Evolutionary conservation across 1,140 invertebrate genomes (phyloP), one percentile per base, ranked within the genome.

Genomic region (Drosophila sechellia): DNA sequence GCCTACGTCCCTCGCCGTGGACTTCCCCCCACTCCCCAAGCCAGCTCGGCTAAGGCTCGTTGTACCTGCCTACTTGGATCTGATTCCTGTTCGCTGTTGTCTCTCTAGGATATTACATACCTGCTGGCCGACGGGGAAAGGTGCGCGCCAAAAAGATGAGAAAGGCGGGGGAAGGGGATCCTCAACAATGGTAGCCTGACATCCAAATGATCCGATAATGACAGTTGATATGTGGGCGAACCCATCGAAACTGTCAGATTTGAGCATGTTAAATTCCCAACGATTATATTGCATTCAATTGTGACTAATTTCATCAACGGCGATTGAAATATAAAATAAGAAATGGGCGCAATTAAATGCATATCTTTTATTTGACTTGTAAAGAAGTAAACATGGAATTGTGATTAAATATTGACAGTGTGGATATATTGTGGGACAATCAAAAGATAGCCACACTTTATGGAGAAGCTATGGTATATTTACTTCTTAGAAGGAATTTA

Each of bases 61-160:
- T 22, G 20, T 87, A 89, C 83, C 84, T 87, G 84, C 84, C 79
- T 66, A 87, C 84, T 83, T 69, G 75, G 63, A 63, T 66, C 59
- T 58, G 68, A 65, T 63, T 85, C 61, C 59, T 66, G 57, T 54
- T 53, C 71, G 53, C 70, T 71, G 54, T 60, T 59, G 59, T 65
- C 73, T 63, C 73, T 63, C 77, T 85, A 85, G 81, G 74, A 85
- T 63, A 70, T 71, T 81, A 81, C 66, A 77, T 75, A 54, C 81
- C 49, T 46, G 49, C 31, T 39, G 4, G 35, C 31, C 22, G 35
- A 20, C 31, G 12, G 48, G 42, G 46, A 39, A 55, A 52, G 56
- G 46, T 48, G 50, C 66, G 66, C 66, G 66, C 64, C 63, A 71
- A 73, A 73, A 54, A 42, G 48, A 43, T 54, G 54, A 45, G 61